Evolutionary conservation across 1,140 invertebrate genomes (phyloP), one percentile per base, ranked within the genome.

Genomic region (Danaus melanippus): DNA sequence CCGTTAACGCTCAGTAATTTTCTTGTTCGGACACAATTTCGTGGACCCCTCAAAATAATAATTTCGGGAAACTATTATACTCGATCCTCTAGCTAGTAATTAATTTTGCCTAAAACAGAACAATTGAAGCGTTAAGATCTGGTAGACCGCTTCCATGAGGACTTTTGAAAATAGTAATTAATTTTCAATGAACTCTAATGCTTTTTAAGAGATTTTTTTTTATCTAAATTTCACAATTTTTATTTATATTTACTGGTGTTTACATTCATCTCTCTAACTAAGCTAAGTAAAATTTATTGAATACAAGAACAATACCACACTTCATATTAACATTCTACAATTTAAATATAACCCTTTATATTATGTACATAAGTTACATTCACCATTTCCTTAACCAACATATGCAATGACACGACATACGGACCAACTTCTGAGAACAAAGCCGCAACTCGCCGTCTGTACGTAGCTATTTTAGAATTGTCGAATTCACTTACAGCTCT

Each of bases 21-120:
- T 86, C 81, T 86, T 86, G 79, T 83, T 83, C 81, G 81, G 81
- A 82, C 82, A 85, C 81, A 84, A 84, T 84, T 84, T 84, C 68
- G 69, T 60, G 65, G 65, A 70, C 63, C 78, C 78, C 74, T 84
- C 79, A 77, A 76, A 79, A 86, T 84, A 86, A 86, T 81, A 86
- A 80, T 84, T 79, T 79, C 67, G 67, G 69, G 78, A 82, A 86
- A 86, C 79, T 86, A 86, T 86, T 79, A 84, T 84, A 81, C 76
- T 76, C 70, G 75, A 81, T 76, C 76, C 80, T 76, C 78, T 64
- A 74, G 76, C 77, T 67, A 76, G 76, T 81, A 84, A 86, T 84
- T 84, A 86, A 86, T 86, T 86, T 84, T 66, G 64, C 79, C 76
- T 84, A 84, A 86, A 86, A 77, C 76, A 71, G 74, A 73, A 74